Conservation (phyloP, 2,888 invertebrate genomes). For the Nephrotoma flavescens region DNA sequence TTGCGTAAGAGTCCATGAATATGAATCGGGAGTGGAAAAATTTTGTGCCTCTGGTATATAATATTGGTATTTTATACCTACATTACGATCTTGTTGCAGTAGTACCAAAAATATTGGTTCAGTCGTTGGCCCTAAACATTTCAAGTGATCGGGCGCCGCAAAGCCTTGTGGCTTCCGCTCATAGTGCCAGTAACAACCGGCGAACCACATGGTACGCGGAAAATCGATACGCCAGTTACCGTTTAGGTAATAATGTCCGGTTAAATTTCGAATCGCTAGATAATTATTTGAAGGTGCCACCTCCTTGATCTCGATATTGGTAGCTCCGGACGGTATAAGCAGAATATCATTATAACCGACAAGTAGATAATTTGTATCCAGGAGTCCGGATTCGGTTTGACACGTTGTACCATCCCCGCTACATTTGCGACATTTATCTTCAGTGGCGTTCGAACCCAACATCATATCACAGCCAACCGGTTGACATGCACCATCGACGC, state of each 20-base stretch:
- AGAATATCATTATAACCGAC: constrained; percentile 84
- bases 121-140: constrained; percentile 75
- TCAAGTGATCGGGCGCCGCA: constrained; percentile 70
- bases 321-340: constrained; percentile 84
- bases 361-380: constrained; percentile 57
- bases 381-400: constrained; percentile 55
- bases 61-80: constrained; percentile 80
- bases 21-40: constrained; percentile 50
- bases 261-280: constrained; percentile 64
- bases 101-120: constrained; percentile 70
- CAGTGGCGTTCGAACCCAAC: constrained; percentile 71
- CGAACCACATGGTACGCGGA: constrained; percentile 62
- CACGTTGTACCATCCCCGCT: constrained; percentile 85
- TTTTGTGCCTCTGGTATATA: constrained; percentile 63
- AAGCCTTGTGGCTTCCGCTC: constrained; percentile 68
- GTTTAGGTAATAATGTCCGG: constrained; percentile 79
- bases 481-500: constrained; percentile 87
- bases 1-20: constrained; percentile 57
- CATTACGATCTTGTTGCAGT: constrained; percentile 66
- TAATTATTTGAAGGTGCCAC: constrained; percentile 74
- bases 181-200: constrained; percentile 78
- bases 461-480: constrained; percentile 93
- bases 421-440: constrained; percentile 84
- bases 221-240: constrained; percentile 92
- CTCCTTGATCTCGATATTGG: constrained; percentile 72